A percentile compares a stretch with the other conserved stretches of the same genome.
These are phyloP conservation scores for Numenius phaeopus DNA, from an alignment of 2,797 vertebrate species.

Conservation along the genomic window DNA sequence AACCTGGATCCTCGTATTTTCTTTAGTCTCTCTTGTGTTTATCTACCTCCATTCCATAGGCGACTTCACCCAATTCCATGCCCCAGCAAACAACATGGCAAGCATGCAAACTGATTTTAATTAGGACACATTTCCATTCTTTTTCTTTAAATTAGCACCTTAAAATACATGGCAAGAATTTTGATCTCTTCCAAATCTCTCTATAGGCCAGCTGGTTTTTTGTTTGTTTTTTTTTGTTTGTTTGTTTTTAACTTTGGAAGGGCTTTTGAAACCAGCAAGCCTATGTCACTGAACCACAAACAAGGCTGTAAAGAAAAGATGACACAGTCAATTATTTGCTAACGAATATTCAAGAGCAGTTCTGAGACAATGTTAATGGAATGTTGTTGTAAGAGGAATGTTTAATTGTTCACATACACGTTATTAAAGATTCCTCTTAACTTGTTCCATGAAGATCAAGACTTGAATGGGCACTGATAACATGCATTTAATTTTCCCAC, in stretches of 20 bases:
- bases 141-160: background rate
- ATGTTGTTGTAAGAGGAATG: background rate
- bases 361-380: background rate
- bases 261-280: background rate
- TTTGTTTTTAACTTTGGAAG: background rate
- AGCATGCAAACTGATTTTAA: background rate
- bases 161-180: background rate
- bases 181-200: background rate
- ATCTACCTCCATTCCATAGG: background rate
- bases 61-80: background rate
- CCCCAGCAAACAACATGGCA: background rate
- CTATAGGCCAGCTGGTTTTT: background rate
- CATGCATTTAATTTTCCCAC: background rate
- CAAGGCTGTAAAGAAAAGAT: background rate
- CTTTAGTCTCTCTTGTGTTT: background rate
- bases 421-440: background rate
- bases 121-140: background rate
- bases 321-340: background rate
- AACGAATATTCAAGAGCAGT: background rate
- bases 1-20: background rate
- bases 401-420: background rate
- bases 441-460: background rate
- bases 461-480: background rate
- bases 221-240: too few species aligned
- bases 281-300: background rate